A percentile compares a stretch with the other conserved stretches of the same genome.
These are phyloP conservation scores for Radopholus similis DNA, from an alignment of 1,140 invertebrate genomes.

Conservation along the genomic window DNA sequence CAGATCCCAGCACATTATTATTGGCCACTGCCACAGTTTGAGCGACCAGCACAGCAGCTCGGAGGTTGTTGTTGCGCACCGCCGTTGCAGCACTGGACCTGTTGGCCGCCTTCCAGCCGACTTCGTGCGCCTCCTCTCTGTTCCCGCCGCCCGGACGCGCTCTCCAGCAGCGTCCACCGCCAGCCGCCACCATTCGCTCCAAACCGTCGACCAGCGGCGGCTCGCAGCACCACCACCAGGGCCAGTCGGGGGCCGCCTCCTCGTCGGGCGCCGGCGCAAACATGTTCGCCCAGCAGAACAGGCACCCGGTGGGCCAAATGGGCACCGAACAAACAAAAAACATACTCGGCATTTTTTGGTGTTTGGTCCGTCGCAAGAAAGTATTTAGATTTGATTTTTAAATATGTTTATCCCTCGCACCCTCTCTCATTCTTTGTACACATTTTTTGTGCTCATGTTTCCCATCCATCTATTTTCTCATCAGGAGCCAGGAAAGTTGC, in stretches of 20 bases:
- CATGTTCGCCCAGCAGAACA: conserved; percentile 11
- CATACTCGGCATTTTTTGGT: background rate
- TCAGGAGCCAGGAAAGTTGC: background rate
- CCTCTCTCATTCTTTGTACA: background rate
- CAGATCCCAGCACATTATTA: no score
- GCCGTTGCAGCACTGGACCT: background rate
- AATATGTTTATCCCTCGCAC: background rate
- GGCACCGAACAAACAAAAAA: background rate
- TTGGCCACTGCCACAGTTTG: background rate
- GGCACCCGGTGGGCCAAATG: conserved; percentile 2
- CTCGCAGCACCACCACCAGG: conserved; percentile 18
- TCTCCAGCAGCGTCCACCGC: background rate
- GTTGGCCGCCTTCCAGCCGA: background rate
- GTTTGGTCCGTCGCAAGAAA: no score
- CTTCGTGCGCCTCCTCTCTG: background rate
- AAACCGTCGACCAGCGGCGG: conserved; percentile 5
- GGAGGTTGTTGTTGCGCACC: no score
- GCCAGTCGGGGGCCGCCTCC: conserved; percentile 4
- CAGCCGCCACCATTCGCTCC: conserved; percentile 14
- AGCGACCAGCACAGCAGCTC: background rate
- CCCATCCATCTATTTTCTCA: background rate
- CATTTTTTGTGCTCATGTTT: background rate
- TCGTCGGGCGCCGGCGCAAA: background rate
- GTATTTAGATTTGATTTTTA: no score
- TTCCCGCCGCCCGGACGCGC: background rate